These are phyloP conservation scores for Saguinus imperator DNA, from an alignment of 2,113 vertebrate genomes.

Conservation along the genomic window DNA sequence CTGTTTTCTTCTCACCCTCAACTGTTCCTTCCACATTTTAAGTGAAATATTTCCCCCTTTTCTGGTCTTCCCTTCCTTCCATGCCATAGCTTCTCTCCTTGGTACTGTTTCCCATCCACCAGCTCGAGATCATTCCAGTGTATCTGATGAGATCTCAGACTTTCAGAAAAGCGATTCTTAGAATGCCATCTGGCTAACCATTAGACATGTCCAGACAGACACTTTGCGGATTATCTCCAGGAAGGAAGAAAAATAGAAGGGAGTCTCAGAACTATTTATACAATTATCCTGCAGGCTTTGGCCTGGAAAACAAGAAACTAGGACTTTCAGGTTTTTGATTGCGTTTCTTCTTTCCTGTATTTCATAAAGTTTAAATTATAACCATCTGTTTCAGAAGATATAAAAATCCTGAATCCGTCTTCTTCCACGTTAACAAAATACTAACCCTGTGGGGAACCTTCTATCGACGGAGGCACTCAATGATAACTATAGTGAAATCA, in stretches of 20 bases:
- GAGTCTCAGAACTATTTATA: conserved; percentile 73
- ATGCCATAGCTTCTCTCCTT: neutral
- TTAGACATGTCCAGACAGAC: conserved; percentile 70
- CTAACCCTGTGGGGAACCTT: conserved; percentile 34
- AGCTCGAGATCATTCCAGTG: conserved; percentile 63
- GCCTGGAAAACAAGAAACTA: conserved; percentile 71
- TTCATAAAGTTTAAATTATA: conserved; percentile 74
- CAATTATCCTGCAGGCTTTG: conserved; percentile 59
- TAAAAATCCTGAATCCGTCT: conserved; percentile 61
- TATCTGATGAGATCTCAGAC: conserved; percentile 58
- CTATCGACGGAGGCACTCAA: neutral
- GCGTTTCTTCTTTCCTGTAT: conserved; percentile 59
- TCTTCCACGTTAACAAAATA: conserved; percentile 37
- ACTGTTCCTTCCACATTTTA: conserved; percentile 25
- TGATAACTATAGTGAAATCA: neutral
- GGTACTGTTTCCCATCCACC: neutral
- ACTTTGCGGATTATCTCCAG: conserved; percentile 61
- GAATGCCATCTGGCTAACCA: conserved; percentile 70
- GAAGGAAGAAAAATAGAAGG: conserved; percentile 71
- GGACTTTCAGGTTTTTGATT: conserved; percentile 58
- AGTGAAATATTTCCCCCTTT: neutral
- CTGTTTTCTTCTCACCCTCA: conserved; percentile 30
- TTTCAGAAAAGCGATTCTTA: conserved; percentile 46
- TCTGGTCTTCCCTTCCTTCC: neutral
- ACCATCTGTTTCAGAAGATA: conserved; percentile 74